Evolutionary conservation across 2,797 vertebrate genomes (phyloP).

Genomic region (Ptychadena robeensis): DNA sequence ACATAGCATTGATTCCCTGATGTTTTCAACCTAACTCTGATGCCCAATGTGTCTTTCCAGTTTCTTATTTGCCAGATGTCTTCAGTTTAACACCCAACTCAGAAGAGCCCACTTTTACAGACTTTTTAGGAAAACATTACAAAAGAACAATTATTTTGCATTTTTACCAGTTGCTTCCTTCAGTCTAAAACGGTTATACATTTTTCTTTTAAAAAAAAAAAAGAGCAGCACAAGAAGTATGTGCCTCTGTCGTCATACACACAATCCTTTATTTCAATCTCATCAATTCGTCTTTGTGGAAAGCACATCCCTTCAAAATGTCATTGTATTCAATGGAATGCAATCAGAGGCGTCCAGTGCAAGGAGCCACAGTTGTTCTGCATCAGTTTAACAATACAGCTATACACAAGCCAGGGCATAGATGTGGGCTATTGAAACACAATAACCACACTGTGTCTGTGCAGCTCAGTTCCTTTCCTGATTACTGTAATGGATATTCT

Average conservation of each 20-base stretch:
- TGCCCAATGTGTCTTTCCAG: background rate
- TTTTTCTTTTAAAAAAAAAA: conserved; percentile 61
- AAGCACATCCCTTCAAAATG: conserved; percentile 72
- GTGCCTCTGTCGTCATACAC: conserved; percentile 78
- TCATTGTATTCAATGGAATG: conserved; percentile 77
- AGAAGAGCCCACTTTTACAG: too few relatives aligned
- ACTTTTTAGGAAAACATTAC: background rate
- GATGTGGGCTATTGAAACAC: conserved; percentile 65
- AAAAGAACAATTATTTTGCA: background rate
- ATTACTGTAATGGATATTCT: conserved; percentile 51
- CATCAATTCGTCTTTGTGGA: conserved; percentile 81
- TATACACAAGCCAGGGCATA: conserved; percentile 69
- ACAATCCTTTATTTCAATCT: conserved; percentile 72
- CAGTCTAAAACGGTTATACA: background rate
- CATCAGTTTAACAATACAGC: conserved; percentile 70
- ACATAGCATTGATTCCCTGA: too few relatives aligned
- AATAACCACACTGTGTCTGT: conserved; percentile 62
- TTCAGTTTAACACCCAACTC: background rate
- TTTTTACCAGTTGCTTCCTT: background rate
- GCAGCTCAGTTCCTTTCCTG: conserved; percentile 68
- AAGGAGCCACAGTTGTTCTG: conserved; percentile 68
- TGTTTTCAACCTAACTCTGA: too few relatives aligned
- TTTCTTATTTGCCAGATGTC: background rate
- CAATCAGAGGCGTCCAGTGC: conserved; percentile 72
- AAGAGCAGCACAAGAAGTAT: conserved; percentile 74